These are phyloP conservation scores for Brachionus calyciflorus DNA, from an alignment of 1,140 invertebrate genomes.

Conservation along the genomic window DNA sequence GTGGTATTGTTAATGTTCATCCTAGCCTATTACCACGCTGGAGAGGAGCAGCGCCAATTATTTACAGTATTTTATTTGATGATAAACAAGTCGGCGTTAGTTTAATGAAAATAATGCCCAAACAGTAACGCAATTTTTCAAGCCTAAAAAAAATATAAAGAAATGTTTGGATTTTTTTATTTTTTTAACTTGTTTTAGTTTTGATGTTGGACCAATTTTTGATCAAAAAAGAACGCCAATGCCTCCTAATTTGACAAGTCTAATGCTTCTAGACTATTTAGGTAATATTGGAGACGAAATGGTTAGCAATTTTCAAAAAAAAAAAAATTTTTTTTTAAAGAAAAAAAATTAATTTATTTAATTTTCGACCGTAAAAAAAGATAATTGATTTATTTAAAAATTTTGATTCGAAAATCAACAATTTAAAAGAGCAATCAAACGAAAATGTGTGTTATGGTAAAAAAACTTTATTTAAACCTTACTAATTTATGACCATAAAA, in stretches of 20 bases:
- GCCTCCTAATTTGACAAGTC: constrained; percentile 16
- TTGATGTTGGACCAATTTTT: constrained; percentile 35
- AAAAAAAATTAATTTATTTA: background rate
- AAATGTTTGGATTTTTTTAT: background rate
- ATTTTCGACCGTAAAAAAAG: background rate
- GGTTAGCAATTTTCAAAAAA: too few relatives aligned
- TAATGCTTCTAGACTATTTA: background rate
- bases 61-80: constrained; percentile 76
- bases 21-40: constrained; percentile 84
- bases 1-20: constrained; percentile 73
- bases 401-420: constrained; percentile 17
- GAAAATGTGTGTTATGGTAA: constrained; percentile 41
- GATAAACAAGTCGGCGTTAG: constrained; percentile 79
- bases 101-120: constrained; percentile 73
- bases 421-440: constrained; percentile 34
- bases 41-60: constrained; percentile 83
- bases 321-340: too few relatives aligned
- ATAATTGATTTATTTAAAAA: constrained; percentile 40
- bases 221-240: background rate
- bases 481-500: background rate
- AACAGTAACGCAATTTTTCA: background rate
- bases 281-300: constrained; percentile 21
- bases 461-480: background rate
- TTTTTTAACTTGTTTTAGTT: constrained; percentile 13
- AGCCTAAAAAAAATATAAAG: too few relatives aligned